Base-by-base conservation (phyloP, 2,113 vertebrate species). In the Xenopus borealis region DNA sequence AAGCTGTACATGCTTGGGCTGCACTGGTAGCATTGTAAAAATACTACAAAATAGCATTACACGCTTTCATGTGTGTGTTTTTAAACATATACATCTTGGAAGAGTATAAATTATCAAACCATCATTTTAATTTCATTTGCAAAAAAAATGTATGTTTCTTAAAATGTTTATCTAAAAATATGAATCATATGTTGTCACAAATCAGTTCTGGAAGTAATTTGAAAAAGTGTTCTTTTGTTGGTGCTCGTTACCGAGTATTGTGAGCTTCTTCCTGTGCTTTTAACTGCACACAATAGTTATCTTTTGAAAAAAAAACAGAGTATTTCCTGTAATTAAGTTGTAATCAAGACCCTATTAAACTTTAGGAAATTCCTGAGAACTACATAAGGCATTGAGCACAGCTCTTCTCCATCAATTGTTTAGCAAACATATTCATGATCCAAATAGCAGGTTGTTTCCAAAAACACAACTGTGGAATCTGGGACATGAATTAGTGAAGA, bases 241-340 rank as follows among this genome's bases (percentile, higher is more conserved):
- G 52, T 70, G 27, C 59, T 45, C 59, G 57, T 73, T 73, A 73
- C 72, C 74, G 74, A 70, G 74, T 77, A 77, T 77, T 77, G 74
- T 77, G 64, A 57, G 18, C 30, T 6, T 45, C 61, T 77, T 77
- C 74, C 74, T 77, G 66, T 69, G 66, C 74, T 77, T 77, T 77
- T 57, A 77, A 77, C 66, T 70, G 19, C n/a, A 30, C 47, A 77
- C 74, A 77, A 77, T 77, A 77, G 66, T 77, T 77, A 77, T 69
- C 59, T 27, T 27, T 75, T 64, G 20, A 53, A 69, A 63, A 73
- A 61, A 69, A 63, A 16, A 33, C 16, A 3, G 45, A 62, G 57
- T 70, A 53, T 57, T 77, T 77, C 74, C 74, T 77, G 74, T 40
- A 18, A 70, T 64, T 16, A 19, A 50, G 6, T 64, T 55, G 59